Evolutionary conservation across 2,113 vertebrate species (phyloP), one percentile per base, ranked within the genome.

Genomic region (Anseranas semipalmata): DNA sequence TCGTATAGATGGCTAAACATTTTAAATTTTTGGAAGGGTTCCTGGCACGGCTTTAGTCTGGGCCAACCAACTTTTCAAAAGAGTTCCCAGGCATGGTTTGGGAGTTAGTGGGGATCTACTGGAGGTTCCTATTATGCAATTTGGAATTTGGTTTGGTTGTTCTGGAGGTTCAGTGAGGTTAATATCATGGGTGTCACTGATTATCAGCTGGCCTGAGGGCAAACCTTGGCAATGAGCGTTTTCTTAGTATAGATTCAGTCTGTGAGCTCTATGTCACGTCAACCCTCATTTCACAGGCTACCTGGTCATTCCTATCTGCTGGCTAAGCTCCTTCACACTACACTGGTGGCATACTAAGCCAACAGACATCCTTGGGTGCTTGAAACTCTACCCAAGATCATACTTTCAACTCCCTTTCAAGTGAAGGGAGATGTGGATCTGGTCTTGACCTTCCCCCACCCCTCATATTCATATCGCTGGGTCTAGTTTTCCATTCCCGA

Each of bases 101-200:
- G 25, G 6, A 53, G 25, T n/a, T 4, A 41, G 28, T 15, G 20
- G 32, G 25, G 28, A 50, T 17, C 7, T 41, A 41, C 9, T 41
- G 41, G 41, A 12, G 41, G 12, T 77, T 68, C 14, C 39, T 52
- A 11, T 41, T 32, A 32, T 0, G 1, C 30, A 32, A 1, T 27
- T 33, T 45, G 43, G 21, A 35, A 6, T 10, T 21, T 59, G 10
- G n/a, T 72, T 74, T 15, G n/a, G 10, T 59, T 33, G 48, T 50
- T 50, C 48, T 19, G 63, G 27, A 45, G 12, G 12, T 50, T 73
- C 21, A n/a, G 7, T 55, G 56, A 35, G 24, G n/a, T 75, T 72
- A 74, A 16, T 35, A 22, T 27, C 18, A 2, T 13, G 5, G 2
- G 32, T 56, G 15, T 58, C 30, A 22, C 24, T 1, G 2, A 1